Evolutionary conservation across 2,797 vertebrate genomes (phyloP).

Genomic region (Myripristis jacobus): DNA sequence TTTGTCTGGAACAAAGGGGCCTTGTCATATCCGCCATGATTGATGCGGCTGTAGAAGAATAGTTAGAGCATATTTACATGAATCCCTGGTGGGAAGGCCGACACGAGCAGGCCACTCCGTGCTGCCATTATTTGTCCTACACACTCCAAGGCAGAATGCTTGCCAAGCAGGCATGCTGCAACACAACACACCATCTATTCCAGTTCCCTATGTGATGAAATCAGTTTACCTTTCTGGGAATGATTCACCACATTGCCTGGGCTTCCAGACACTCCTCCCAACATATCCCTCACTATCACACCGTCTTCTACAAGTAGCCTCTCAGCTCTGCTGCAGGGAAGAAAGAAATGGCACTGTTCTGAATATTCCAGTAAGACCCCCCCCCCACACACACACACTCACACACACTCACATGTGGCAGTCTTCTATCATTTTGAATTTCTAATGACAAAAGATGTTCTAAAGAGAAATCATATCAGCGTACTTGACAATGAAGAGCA

Average conservation of each 20-base stretch:
- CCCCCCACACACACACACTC: conserved; percentile 44
- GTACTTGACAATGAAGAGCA: conserved; percentile 61
- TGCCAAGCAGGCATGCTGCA: conserved; percentile 49
- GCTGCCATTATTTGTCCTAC: conserved; percentile 66
- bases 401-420: conserved; percentile 47
- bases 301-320: conserved; percentile 43
- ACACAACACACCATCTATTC: conserved; percentile 43
- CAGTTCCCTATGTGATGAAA: conserved; percentile 52
- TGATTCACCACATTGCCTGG: conserved; percentile 45
- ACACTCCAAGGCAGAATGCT: conserved; percentile 29
- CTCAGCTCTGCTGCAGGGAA: conserved; percentile 34
- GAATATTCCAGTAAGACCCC: conserved; percentile 56
- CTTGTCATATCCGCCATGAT: conserved; percentile 83
- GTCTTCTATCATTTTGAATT: conserved; percentile 48
- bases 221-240: conserved; percentile 61
- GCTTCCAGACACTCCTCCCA: conserved; percentile 40
- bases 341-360: conserved; percentile 47
- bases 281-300: conserved; percentile 45
- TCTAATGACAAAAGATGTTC: conserved; percentile 60
- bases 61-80: conserved; percentile 84
- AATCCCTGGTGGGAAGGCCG: conserved; percentile 66
- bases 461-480: conserved; percentile 56
- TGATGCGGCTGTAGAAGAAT: conserved; percentile 80
- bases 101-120: conserved; percentile 43
- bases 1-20: conserved; percentile 81